A percentile compares a stretch with the other conserved stretches of the same genome.
Conservation (phyloP, 2,888 invertebrate species). For the Chorisops tibialis region DNA sequence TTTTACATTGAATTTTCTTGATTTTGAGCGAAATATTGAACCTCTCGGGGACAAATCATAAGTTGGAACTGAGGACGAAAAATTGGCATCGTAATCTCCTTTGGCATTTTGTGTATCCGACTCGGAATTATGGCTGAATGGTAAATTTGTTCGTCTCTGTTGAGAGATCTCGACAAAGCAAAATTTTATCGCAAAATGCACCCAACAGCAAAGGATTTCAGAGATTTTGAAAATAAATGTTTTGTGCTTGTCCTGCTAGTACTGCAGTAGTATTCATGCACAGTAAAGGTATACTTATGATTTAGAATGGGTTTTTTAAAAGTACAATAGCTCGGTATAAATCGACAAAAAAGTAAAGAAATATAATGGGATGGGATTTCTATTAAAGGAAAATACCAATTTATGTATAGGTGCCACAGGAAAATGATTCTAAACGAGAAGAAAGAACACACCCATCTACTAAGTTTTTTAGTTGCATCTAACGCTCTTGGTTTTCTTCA, state of each 20-base stretch:
- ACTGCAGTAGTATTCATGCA: not conserved
- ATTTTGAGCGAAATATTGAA: not conserved
- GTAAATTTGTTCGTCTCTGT: constrained; percentile 1
- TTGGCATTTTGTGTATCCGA: constrained; percentile 13
- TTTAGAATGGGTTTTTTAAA: no score
- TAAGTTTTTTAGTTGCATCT: no score
- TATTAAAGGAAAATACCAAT: no score
- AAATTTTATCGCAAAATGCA: constrained; percentile 15
- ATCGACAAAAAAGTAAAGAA: no score
- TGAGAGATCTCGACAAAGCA: constrained; percentile 12
- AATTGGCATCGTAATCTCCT: constrained; percentile 19
- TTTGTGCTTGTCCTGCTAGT: not conserved
- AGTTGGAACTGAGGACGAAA: constrained; percentile 15
- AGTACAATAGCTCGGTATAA: no score
- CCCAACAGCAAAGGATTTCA: constrained; percentile 11
- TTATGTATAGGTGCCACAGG: no score
- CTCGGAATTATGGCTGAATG: not conserved
- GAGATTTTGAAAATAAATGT: constrained; percentile 15
- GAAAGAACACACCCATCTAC: no score
- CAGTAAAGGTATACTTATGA: no score
- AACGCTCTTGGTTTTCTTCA: no score
- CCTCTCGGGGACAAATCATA: constrained; percentile 11
- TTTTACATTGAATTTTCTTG: not conserved
- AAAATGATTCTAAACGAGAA: no score
- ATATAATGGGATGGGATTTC: no score